Conservation (phyloP, 2,888 invertebrate genomes). For the Busseola fusca region DNA sequence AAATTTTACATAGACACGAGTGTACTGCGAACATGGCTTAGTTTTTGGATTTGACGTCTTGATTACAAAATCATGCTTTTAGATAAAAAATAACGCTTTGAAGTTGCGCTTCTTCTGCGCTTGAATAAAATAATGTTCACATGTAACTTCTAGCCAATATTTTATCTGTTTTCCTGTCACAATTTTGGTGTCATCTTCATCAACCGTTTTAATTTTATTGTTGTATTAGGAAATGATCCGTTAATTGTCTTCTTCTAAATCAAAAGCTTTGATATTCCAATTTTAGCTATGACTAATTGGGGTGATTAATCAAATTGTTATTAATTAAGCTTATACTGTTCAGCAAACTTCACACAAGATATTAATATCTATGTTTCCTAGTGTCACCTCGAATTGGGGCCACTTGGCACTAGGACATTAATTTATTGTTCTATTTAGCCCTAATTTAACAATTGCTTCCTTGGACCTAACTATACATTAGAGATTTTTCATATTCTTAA, state of each 20-base stretch:
- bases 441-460: constrained; percentile 44
- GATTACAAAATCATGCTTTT: not conserved
- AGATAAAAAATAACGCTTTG: constrained; percentile 9
- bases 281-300: constrained; percentile 26
- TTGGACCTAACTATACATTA: constrained; percentile 11
- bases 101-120: not conserved
- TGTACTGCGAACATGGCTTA: not conserved
- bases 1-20: constrained; percentile 10
- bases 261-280: constrained; percentile 19
- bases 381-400: constrained; percentile 54
- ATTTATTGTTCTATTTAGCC: constrained; percentile 50
- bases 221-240: not conserved
- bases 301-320: constrained; percentile 49
- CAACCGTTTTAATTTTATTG: not conserved
- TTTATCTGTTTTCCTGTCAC: not conserved
- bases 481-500: not conserved
- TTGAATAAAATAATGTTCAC: not conserved
- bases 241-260: not conserved
- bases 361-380: constrained; percentile 57
- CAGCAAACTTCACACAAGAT: constrained; percentile 34
- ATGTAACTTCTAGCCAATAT: no score
- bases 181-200: not conserved
- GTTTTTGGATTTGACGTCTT: not conserved
- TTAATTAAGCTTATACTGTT: constrained; percentile 43
- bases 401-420: constrained; percentile 42